Percentiles rank a stretch among this genome's conserved stretches.
Conservation (phyloP, 2,113 vertebrate genomes). For the Pangasianodon gigas region DNA sequence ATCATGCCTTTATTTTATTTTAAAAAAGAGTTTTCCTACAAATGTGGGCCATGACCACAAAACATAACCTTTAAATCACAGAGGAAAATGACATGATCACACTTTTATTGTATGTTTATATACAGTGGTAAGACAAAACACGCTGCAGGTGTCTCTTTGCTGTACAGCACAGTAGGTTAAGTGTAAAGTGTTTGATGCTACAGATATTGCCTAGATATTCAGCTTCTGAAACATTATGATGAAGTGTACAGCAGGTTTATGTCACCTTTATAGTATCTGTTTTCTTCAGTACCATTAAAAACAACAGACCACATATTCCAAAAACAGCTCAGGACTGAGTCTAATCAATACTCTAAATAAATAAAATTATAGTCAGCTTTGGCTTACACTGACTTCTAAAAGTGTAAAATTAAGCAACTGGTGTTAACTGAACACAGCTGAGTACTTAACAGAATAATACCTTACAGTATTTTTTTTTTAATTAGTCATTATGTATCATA, state of each 20-base stretch:
- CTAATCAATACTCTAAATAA: neutral
- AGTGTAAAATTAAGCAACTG: neutral
- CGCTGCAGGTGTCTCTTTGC: neutral
- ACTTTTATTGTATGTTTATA: slow-evolving; percentile 18
- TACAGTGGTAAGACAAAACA: slow-evolving; percentile 3
- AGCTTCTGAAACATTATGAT: slow-evolving; percentile 5
- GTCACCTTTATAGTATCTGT: neutral
- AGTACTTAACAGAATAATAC: neutral
- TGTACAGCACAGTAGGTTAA: slow-evolving; percentile 16
- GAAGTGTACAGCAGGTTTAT: neutral
- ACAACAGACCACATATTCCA: neutral
- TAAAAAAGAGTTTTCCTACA: slow-evolving; percentile 30
- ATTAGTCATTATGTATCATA: neutral
- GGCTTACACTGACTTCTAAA: neutral
- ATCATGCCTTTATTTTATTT: slow-evolving; percentile 52
- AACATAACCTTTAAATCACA: neutral
- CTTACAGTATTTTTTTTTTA: neutral
- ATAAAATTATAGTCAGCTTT: neutral
- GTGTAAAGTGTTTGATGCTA: slow-evolving; percentile 17
- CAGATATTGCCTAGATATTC: slow-evolving; percentile 22
- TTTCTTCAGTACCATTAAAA: neutral
- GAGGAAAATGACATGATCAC: neutral
- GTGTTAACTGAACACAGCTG: neutral
- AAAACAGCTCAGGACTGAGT: neutral
- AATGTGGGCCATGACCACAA: slow-evolving; percentile 34